phyloP scores from a whole-genome alignment of 2,888 invertebrate genomes.

The Cerceris ruficornis region DNA sequence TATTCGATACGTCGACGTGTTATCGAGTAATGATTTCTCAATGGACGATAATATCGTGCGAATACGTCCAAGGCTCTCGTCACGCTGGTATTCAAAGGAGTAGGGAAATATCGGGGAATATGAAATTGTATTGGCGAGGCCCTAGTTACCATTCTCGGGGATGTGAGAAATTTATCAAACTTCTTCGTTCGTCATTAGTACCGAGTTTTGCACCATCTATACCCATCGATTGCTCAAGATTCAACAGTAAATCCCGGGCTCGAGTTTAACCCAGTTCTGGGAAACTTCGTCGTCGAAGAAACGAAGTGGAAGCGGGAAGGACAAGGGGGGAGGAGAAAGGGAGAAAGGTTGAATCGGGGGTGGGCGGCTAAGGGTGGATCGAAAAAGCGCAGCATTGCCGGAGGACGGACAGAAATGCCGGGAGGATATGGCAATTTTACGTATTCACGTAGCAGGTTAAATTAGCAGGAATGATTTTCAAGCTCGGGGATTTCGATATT shows the following conservation, averaged over 20 bases:
- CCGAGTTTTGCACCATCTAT: slow-evolving; percentile 22
- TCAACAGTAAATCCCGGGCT: not conserved
- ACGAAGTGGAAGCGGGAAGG: not conserved
- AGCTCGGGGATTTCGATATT: too few relatives aligned
- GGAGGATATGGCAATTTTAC: not conserved
- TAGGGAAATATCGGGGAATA: too few relatives aligned
- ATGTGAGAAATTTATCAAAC: too few relatives aligned
- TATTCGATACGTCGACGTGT: too few relatives aligned
- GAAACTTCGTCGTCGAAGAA: slow-evolving; percentile 16
- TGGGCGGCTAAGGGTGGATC: not conserved
- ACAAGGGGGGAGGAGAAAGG: not conserved
- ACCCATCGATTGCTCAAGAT: slow-evolving; percentile 35
- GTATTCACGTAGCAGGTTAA: not conserved
- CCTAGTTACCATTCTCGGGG: too few relatives aligned
- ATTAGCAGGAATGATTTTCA: too few relatives aligned
- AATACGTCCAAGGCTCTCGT: too few relatives aligned
- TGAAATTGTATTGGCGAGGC: too few relatives aligned
- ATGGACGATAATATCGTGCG: too few relatives aligned
- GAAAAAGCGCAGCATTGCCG: not conserved
- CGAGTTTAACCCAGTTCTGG: slow-evolving; percentile 51
- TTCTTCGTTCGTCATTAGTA: slow-evolving; percentile 30
- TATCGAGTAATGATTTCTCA: too few relatives aligned
- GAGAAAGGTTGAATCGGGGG: not conserved
- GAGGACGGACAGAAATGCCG: not conserved
- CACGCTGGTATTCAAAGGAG: too few relatives aligned